Evolutionary conservation across 1,140 invertebrate species (phyloP), one percentile per base, ranked within the genome.

Genomic region (Carcinoscorpius rotundicauda): DNA sequence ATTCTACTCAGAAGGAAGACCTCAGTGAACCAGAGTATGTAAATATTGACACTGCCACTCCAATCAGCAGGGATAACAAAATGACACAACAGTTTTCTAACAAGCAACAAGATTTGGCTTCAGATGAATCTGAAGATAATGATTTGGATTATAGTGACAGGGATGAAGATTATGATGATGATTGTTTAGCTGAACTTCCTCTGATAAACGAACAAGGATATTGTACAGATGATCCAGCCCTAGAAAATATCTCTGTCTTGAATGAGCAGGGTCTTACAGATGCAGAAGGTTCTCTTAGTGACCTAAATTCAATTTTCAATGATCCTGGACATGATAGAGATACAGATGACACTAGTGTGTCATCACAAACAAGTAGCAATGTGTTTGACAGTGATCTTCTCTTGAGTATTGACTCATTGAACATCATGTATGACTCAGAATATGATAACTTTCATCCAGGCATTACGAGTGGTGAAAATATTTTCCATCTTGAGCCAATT

Each of bases 231-330:
- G 88, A 90, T 76, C 86, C 87, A 3, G 86, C 86, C 10, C 76
- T 89, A 6, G 88, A 90, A 75, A 89, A 90, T 77, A 83, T 88
- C 6, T 89, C 87, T 49, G 84, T 90, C 80, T 76, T 89, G 10
- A 89, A 90, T 77, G 88, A 90, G 76, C 85, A 86, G 55, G 88
- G 87, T n/a, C 81, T 90, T 48, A 91, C 87, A 6, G 88, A 91
- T 78, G 87, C 87, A 5, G 88, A 91, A 81, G 88, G 86, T 60
- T 87, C 87, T 5, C 76, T 90, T 58, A 90, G 87, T 73, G 88
- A 91, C 75, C 86, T 89, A 49, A 91, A 90, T 76, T 90, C 88
- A n/a, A 83, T 88, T 65, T 88, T 87, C 73, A 84, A 84, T 73
- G 84, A 84, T 63, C 73, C 73, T 10, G 74, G 75, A 51, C 75